phyloP scores from a whole-genome alignment of 1,140 invertebrate genomes.

The Micrasema longulum region DNA sequence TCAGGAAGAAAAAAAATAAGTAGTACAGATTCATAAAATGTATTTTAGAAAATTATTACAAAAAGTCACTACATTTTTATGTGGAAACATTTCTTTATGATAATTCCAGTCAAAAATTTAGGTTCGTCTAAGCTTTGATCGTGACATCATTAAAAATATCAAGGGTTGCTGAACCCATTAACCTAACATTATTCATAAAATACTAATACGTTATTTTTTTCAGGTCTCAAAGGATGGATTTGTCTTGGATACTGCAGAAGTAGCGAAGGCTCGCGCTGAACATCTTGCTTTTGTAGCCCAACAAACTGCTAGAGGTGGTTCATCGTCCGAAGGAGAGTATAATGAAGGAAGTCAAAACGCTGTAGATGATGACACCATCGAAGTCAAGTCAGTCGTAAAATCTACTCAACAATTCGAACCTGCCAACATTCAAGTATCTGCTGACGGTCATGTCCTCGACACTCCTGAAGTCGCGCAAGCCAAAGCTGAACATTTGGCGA shows the following conservation, averaged over 20 bases:
- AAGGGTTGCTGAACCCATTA: not conserved
- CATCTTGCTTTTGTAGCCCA: slow-evolving; percentile 60
- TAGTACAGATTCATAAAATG: no score
- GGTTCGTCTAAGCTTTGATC: not conserved
- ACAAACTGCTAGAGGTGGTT: slow-evolving; percentile 51
- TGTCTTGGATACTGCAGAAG: slow-evolving; percentile 63
- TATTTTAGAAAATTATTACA: no score
- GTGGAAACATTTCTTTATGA: not conserved
- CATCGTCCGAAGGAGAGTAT: slow-evolving; percentile 3
- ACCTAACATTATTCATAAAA: not conserved
- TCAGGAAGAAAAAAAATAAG: no score
- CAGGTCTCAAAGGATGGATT: slow-evolving; percentile 49
- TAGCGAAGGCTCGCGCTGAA: slow-evolving; percentile 58
- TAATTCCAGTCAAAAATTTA: not conserved
- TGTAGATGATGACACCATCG: slow-evolving; percentile 44
- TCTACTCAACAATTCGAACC: not conserved
- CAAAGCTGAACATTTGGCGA: slow-evolving; percentile 59
- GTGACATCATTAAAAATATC: not conserved
- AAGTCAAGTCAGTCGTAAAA: slow-evolving; percentile 16
- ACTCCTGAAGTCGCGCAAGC: no score
- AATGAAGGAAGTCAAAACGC: slow-evolving; percentile 22
- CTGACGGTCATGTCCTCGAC: slow-evolving; percentile 59
- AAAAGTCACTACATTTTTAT: not conserved
- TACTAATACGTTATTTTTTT: slow-evolving; percentile 20
- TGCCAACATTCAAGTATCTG: slow-evolving; percentile 55